Base-by-base conservation (phyloP, 2,113 vertebrate species). In the Bubalus kerabau region DNA sequence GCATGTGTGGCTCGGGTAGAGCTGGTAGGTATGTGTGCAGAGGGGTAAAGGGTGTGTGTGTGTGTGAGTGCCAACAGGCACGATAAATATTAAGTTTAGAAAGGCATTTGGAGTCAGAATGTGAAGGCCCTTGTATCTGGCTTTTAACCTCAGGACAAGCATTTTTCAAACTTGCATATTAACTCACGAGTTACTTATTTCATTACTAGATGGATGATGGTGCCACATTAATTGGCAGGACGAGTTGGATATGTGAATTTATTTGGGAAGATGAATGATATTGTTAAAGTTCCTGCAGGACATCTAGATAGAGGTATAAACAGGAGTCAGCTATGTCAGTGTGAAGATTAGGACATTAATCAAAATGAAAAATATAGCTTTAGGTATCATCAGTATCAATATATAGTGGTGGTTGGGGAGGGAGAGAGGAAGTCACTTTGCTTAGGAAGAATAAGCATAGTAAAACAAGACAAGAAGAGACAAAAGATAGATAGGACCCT, bases 151-250 rank as follows among this genome's bases (percentile, higher is more conserved):
- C 46, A 90, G 59, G 28, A 4, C 52, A 92, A 78, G 16, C n/a
- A 96, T 87, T 97, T 94, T 21, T 87, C 64, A 91, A 62, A 88
- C 48, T 91, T 91, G 15, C 24, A 82, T 94, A 90, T 81, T 95
- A 67, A 93, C 81, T 84, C 7, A 12, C 46, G 30, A 80, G 40
- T 91, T 74, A 80, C 57, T 94, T 94, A 76, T 76, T 59, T 96
- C 23, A 2, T 94, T 81, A 50, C 24, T 85, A 83, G 32, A 95
- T 94, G 21, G 28, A 85, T 89, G 71, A 64, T 85, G 30, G 80
- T 76, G 30, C 8, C n/a, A 56, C n/a, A 56, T 92, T 97, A 85
- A 95, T 93, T 90, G 76, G 85, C 50, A 94, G 19, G 28, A 84
- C n/a, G n/a, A 83, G 50, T 71, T 95, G n/a, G 50, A 84, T 54